Evolutionary conservation across 2,797 vertebrate genomes (phyloP), one percentile per base, ranked within the genome.

Genomic region (Gymnothorax reevesii): DNA sequence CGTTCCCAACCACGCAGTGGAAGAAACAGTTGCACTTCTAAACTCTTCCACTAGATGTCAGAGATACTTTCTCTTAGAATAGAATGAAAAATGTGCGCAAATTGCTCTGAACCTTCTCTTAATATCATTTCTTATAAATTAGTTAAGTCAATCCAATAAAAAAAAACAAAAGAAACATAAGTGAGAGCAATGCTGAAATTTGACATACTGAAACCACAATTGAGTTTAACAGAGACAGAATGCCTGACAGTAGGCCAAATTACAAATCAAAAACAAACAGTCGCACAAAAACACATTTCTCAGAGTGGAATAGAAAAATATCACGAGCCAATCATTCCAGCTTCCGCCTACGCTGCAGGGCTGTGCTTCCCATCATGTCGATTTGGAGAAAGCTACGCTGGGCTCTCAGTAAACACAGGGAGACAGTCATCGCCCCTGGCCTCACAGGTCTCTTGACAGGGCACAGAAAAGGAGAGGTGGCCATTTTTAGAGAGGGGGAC

Each of bases 11-110:
- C n/a, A 49, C 20, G 5, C 77, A 49, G 20, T 55, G 73, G 27
- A 86, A 83, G 42, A 86, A 13, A 3, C 80, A 20, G 73, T 0
- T 91, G 92, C 89, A 93, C 91, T 91, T 52, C 66, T 17, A 0
- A 0, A 0, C 0, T 2, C 8, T 0, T 75, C 57, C 94, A 92
- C 91, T 92, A 94, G 95, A 93, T 93, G 95, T 91, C 94, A 95
- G 91, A 88, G 15, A 17, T 22, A 33, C 33, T 15, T 77, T 52
- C 4, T 77, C 17, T 77, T 77, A 20, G 12, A 20, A 33, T 2
- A n/a, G 7, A n/a, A 10, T n/a, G 64, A 9, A 25, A 59, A 59
- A 59, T 42, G 57, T 59, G 57, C 57, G 15, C 57, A 59, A 59
- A 59, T 59, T n/a, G n/a, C n/a, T n/a, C n/a, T 69, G 8, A 69